A percentile compares a stretch with the other conserved stretches of the same genome.
Evolutionary conservation across 2,113 vertebrate genomes (phyloP).

Genomic region (Entomyzon cyanotis): DNA sequence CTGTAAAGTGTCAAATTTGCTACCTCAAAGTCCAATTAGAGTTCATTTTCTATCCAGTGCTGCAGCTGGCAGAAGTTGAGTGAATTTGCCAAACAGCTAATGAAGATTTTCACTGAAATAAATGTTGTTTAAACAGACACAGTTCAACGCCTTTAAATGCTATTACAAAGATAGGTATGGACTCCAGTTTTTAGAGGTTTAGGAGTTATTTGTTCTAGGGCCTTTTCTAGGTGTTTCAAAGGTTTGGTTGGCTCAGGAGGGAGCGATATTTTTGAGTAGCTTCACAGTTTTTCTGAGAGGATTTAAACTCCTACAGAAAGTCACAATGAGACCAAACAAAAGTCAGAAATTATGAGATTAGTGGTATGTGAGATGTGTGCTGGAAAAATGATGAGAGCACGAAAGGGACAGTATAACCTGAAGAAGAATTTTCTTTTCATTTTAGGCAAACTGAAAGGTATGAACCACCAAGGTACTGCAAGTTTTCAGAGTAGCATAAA

Average conservation of each 20-base stretch:
- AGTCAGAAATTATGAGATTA: not conserved
- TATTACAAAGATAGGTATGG: not conserved
- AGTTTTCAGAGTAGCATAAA: not conserved
- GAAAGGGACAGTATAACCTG: not conserved
- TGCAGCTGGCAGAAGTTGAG: slow-evolving; percentile 51
- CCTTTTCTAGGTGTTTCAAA: not conserved
- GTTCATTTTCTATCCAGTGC: slow-evolving; percentile 46
- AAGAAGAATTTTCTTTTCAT: not conserved
- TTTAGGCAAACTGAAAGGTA: not conserved
- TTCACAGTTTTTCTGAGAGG: not conserved
- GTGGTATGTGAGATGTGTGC: not conserved
- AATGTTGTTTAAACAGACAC: slow-evolving; percentile 56
- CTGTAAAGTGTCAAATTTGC: slow-evolving; percentile 31
- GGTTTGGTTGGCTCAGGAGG: not conserved
- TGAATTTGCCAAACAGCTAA: slow-evolving; percentile 52
- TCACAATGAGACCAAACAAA: not conserved
- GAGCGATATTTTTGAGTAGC: not conserved
- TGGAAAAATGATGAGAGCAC: not conserved
- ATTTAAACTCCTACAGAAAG: not conserved
- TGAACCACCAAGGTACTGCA: not conserved
- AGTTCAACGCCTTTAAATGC: not conserved
- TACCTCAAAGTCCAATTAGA: slow-evolving; percentile 59
- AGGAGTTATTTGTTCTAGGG: not conserved
- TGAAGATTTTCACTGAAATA: slow-evolving; percentile 50
- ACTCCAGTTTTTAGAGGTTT: not conserved